phyloP scores from a whole-genome alignment of 2,113 vertebrate genomes.

The Pholis gunnellus region DNA sequence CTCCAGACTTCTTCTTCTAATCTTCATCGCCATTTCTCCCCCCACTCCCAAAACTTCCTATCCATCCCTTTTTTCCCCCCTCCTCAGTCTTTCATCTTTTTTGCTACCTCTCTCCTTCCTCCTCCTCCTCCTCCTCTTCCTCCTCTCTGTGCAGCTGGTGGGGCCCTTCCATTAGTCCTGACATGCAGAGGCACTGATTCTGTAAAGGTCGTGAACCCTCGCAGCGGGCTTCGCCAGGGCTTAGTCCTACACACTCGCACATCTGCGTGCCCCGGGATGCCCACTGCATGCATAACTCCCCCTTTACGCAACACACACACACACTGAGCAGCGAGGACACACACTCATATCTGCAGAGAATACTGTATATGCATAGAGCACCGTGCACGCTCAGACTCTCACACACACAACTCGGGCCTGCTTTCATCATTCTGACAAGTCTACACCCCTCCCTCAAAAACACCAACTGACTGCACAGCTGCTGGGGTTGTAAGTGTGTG shows the following conservation, averaged over 20 bases:
- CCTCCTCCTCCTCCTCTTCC: constrained; percentile 18
- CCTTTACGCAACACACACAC: constrained; percentile 30
- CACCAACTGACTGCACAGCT: constrained; percentile 70
- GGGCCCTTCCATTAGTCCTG: constrained; percentile 87
- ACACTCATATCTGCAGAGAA: constrained; percentile 6
- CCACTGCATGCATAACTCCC: constrained; percentile 64
- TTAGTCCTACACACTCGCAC: constrained; percentile 81
- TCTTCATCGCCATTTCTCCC: constrained; percentile 16
- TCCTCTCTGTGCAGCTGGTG: constrained; percentile 74
- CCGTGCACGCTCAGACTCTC: constrained; percentile 17
- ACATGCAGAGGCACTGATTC: constrained; percentile 91
- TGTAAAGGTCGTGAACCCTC: constrained; percentile 88
- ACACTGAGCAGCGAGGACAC: neutral
- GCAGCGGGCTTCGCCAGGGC: constrained; percentile 79
- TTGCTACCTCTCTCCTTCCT: constrained; percentile 10
- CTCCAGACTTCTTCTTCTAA: constrained; percentile 10
- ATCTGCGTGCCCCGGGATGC: constrained; percentile 75
- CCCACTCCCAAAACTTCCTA: constrained; percentile 36
- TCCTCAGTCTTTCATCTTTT: constrained; percentile 19
- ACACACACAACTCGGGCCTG: constrained; percentile 37
- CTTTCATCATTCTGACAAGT: constrained; percentile 69
- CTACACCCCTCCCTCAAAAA: constrained; percentile 49
- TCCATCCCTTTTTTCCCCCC: constrained; percentile 1
- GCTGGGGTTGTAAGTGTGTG: constrained; percentile 48
- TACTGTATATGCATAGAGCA: constrained; percentile 3